These are phyloP conservation scores for Tenthredo amoena DNA, from an alignment of 2,888 invertebrate genomes.

Conservation along the genomic window DNA sequence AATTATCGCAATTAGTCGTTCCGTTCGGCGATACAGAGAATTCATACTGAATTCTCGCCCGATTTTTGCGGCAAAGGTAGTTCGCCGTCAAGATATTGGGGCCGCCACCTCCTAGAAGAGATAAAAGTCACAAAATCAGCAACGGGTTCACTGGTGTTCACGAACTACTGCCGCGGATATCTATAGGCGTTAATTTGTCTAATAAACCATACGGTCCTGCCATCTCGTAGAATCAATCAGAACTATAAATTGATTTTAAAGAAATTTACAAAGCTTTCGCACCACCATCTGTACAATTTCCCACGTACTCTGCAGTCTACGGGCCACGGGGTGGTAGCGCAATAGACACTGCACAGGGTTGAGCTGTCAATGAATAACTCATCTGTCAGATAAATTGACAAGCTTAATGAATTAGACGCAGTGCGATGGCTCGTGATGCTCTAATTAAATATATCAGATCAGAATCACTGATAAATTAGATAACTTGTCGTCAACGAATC, in stretches of 20 bases:
- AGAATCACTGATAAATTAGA: slow-evolving; percentile 1
- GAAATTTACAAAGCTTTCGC: no score
- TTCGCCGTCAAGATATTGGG: neutral
- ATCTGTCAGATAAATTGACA: slow-evolving; percentile 11
- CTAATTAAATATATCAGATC: neutral
- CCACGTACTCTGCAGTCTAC: neutral
- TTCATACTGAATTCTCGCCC: no score
- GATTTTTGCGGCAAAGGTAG: neutral
- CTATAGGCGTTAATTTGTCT: no score
- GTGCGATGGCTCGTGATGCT: neutral
- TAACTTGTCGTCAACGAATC: neutral
- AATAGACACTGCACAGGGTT: neutral
- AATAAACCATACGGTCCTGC: neutral
- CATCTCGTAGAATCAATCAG: neutral
- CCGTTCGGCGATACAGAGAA: no score
- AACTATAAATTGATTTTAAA: neutral
- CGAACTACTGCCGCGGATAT: no score
- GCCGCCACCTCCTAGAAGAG: no score
- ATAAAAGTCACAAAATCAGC: no score
- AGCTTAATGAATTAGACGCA: neutral
- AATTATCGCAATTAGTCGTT: no score
- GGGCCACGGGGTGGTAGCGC: neutral
- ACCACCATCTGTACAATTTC: neutral
- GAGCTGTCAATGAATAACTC: slow-evolving; percentile 5
- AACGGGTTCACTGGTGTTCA: no score